These are phyloP conservation scores for Schizothorax lantsangensis DNA, from an alignment of 2,797 vertebrate genomes.

Conservation along the genomic window DNA sequence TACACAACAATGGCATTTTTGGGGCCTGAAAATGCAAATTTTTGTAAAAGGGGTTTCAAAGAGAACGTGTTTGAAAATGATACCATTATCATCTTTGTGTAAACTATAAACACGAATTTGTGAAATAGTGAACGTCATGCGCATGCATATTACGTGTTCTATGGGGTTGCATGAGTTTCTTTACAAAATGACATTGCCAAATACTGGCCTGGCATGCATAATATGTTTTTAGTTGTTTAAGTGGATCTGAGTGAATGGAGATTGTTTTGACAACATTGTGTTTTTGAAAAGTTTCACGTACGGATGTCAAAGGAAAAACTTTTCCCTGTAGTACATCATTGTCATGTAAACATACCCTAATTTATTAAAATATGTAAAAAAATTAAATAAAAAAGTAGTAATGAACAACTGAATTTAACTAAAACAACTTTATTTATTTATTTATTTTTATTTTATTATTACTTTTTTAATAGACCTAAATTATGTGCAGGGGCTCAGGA, in stretches of 20 bases:
- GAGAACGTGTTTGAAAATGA: neutral
- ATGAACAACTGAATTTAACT: neutral
- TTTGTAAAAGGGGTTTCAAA: neutral
- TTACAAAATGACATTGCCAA: neutral
- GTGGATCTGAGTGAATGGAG: neutral
- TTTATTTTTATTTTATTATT: neutral
- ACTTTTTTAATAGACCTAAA: neutral
- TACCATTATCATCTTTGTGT: neutral
- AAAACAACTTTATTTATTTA: neutral
- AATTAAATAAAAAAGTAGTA: neutral
- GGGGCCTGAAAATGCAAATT: neutral
- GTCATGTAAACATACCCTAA: neutral
- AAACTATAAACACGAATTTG: neutral
- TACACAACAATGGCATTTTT: neutral
- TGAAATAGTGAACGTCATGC: neutral
- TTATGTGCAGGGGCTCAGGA: neutral
- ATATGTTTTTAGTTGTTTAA: neutral
- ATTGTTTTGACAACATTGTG: neutral
- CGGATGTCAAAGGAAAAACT: neutral
- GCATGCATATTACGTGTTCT: neutral
- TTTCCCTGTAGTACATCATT: neutral
- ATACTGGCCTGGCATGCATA: neutral
- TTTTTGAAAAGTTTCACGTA: too few relatives aligned
- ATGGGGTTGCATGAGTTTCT: neutral
- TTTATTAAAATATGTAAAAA: neutral